Evolutionary conservation across 2,888 invertebrate genomes (phyloP), one percentile per base, ranked within the genome.

Genomic region (Epirrhoe alternata): DNA sequence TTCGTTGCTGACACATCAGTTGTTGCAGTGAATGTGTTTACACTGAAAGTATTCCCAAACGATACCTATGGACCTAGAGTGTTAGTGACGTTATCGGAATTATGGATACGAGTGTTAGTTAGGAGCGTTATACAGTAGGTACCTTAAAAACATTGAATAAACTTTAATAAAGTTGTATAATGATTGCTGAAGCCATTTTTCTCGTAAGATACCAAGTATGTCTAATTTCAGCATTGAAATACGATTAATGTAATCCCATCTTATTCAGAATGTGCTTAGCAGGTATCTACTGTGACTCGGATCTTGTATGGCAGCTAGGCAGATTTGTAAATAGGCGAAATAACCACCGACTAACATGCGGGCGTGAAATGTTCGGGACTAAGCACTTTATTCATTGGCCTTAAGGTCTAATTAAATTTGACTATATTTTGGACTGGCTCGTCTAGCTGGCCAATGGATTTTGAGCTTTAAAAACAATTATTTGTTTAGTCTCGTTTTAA

Each of bases 231-330:
- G 14, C 14, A 6, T 47, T 16, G 3, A 16, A 47, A 47, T 16
- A 47, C 5, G 47, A 47, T 47, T 47, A 47, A 16, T 47, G 47
- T 47, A 24, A 24, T 3, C 24, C 24, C 24, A 47, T 16, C 47
- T 16, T 6, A n/a, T 45, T 45, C n/a, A 14, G 6, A n/a, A 45
- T 35, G 38, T 42, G 38, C 38, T 12, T 38, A 31, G 45, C 7
- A 7, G 33, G 45, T 53, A 53, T 17, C 42, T 52, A 60, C 53
- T 53, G 61, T 55, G 85, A 90, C 81, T 90, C 91, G 7, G 49
- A 54, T 64, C 53, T 54, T 51, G n/a, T 14, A 54, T 38, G 50
- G 49, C 31, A 51, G 55, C 38, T 60, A 49, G 38, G 50, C 52
- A 65, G 55, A 61, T 52, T 66, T 74, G 69, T 74, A 69, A 65